Base-by-base conservation (phyloP, 2,888 invertebrate species). In the Iselma pallidipennis region DNA sequence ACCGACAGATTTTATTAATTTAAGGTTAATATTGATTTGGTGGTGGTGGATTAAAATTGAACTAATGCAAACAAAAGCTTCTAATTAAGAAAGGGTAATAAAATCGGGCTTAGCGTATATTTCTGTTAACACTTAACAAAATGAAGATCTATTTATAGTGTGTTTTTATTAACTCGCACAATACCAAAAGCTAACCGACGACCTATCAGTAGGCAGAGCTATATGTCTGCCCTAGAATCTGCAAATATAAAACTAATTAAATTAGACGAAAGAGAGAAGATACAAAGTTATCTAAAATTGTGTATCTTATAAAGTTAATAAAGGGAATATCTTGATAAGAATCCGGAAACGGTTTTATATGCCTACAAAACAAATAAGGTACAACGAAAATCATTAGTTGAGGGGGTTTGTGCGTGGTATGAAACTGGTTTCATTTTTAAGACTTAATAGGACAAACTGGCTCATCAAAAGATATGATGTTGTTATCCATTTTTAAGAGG, bases 41-140 rank as follows among this genome's bases (percentile, higher is more conserved):
- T 29, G 23, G 26, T 50, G 6, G 14, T 26, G n/a, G 50, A 61
- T 52, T 49, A 58, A 56, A 62, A 62, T 26, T 62, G 51, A 55
- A 59, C 53, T 53, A 53, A 42, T 29, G 59, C 56, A 63, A 63
- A 63, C 63, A 63, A 63, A 63, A 63, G 59, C 59, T 50, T 63
- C 53, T 55, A 63, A 63, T 63, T 59, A 63, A 63, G 63, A 49
- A 51, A 21, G 48, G 45, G 59, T 54, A 63, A 59, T 63, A 63
- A 63, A 63, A 59, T 21, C 50, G 21, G 48, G 59, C 59, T 59
- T 56, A 53, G 63, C 55, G 56, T 63, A 63, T 49, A 53, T 63
- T 63, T 63, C 63, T 63, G 59, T 63, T 63, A 63, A 63, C 63
- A 63, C 63, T 63, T 56, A 63, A 63, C 59, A 59, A 63, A 63